Percentiles rank a stretch among this genome's conserved stretches.
These are phyloP conservation scores for Bruchidius siliquastri DNA, from an alignment of 2,888 invertebrate species.

Conservation along the genomic window DNA sequence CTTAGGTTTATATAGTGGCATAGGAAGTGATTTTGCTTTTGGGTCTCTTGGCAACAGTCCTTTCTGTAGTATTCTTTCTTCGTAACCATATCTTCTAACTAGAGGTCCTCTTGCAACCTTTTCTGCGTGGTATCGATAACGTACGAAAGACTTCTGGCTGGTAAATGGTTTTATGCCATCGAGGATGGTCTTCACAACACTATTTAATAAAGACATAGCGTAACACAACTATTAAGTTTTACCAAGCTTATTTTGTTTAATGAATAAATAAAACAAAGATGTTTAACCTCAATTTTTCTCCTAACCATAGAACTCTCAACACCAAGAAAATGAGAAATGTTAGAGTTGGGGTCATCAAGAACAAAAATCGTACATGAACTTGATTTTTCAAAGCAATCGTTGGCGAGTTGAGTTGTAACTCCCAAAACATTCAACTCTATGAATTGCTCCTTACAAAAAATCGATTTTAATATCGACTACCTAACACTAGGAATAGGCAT, in stretches of 20 bases:
- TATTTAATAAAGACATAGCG: conserved; percentile 10
- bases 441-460: no score
- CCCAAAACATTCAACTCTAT: no score
- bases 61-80: conserved; percentile 60
- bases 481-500: no score
- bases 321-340: no score
- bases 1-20: conserved; percentile 69
- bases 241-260: conserved; percentile 8
- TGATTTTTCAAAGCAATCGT: no score
- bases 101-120: conserved; percentile 56
- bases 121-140: conserved; percentile 60
- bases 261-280: no score
- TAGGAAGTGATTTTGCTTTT: conserved; percentile 51
- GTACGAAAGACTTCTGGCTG: conserved; percentile 44
- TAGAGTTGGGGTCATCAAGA: no score
- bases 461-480: no score
- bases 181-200: not conserved
- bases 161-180: not conserved
- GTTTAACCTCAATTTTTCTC: no score
- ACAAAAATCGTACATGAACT: no score
- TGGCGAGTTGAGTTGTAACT: no score
- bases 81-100: conserved; percentile 66
- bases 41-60: conserved; percentile 68
- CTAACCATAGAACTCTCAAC: no score
- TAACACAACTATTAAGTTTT: conserved; percentile 11